Percentiles rank a stretch among this genome's conserved stretches.
These are phyloP conservation scores for Branchellion lobata DNA, from an alignment of 2,888 invertebrate species.

Conservation along the genomic window DNA sequence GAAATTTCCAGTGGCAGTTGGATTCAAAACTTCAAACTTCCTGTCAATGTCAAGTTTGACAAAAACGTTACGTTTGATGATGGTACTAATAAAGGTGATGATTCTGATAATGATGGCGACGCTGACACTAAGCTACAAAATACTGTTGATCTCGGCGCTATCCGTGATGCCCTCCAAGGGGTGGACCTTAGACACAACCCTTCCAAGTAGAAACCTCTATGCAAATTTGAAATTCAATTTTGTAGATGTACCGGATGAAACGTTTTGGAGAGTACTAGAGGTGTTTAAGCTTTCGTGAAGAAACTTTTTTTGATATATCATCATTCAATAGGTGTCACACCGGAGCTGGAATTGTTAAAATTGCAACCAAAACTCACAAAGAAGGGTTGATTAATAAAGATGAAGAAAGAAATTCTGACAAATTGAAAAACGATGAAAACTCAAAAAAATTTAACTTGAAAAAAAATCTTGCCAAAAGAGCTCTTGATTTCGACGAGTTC, in stretches of 20 bases:
- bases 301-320: too few relatives aligned
- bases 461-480: neutral
- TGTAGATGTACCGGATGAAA: neutral
- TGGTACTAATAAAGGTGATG: too few relatives aligned
- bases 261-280: too few relatives aligned
- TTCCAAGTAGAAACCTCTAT: too few relatives aligned
- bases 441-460: neutral
- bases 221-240: too few relatives aligned
- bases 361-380: neutral
- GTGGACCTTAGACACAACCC: too few relatives aligned
- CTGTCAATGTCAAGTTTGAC: neutral
- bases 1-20: slow-evolving; percentile 26
- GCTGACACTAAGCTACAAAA: too few relatives aligned
- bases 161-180: too few relatives aligned
- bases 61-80: too few relatives aligned
- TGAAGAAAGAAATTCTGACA: neutral
- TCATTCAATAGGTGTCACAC: neutral
- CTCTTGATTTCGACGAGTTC: neutral
- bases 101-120: neutral
- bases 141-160: too few relatives aligned
- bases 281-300: too few relatives aligned
- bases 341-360: neutral
- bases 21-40: slow-evolving; percentile 5
- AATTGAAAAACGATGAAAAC: neutral
- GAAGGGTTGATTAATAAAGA: slow-evolving; percentile 19